Evolutionary conservation across 2,113 vertebrate species (phyloP).

Genomic region (Thermophis baileyi): DNA sequence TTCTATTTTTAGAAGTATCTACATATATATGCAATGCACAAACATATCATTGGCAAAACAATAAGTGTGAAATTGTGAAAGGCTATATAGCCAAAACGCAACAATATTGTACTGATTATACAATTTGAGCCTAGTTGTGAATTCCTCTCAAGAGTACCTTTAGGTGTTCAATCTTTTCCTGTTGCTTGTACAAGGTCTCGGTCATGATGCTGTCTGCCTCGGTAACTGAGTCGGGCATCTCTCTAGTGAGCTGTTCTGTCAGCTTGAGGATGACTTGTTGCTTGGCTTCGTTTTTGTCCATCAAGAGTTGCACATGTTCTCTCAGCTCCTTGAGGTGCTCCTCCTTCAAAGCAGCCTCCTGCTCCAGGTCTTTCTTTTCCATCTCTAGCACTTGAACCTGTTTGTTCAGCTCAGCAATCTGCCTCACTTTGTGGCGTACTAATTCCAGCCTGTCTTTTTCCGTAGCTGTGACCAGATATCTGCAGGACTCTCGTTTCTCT

Average conservation of each 20-base stretch:
- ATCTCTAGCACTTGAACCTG: conserved; percentile 68
- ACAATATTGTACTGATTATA: background rate
- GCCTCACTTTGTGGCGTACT: conserved; percentile 84
- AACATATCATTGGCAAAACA: background rate
- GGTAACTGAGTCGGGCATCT: conserved; percentile 36
- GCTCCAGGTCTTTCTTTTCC: conserved; percentile 68
- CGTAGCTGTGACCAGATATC: conserved; percentile 73
- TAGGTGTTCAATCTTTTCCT: conserved; percentile 78
- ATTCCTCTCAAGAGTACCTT: conserved; percentile 65
- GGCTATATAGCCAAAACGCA: background rate
- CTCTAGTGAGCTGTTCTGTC: conserved; percentile 75
- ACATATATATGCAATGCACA: background rate
- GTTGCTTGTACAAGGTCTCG: conserved; percentile 67
- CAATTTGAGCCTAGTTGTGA: background rate
- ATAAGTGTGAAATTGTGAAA: background rate
- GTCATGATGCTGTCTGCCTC: conserved; percentile 34
- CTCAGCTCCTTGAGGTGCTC: conserved; percentile 74
- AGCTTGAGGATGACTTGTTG: conserved; percentile 87
- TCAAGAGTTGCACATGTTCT: conserved; percentile 71
- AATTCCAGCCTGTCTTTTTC: conserved; percentile 85
- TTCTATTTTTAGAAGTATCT: background rate
- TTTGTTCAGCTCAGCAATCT: conserved; percentile 70
- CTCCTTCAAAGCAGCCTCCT: conserved; percentile 66
- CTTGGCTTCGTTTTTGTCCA: conserved; percentile 86
- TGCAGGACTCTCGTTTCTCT: conserved; percentile 82